Evolutionary conservation across 1,140 invertebrate species (phyloP), one percentile per base, ranked within the genome.

Genomic region (Danaus melanippus): DNA sequence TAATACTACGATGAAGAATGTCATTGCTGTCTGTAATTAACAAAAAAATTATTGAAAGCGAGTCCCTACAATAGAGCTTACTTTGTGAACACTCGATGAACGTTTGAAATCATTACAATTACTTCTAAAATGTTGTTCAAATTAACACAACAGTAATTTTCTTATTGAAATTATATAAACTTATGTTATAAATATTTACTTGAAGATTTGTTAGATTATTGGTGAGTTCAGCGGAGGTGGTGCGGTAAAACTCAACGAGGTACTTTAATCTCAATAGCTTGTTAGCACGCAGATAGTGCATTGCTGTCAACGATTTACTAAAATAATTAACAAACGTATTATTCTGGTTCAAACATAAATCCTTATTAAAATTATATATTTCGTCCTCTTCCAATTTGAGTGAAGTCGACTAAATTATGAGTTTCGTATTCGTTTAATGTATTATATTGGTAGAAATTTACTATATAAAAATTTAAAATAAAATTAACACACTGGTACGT

Each of bases 231-330:
- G 69, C 67, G 8, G 80, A 70, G 7, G 79, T 79, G 42, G 64
- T 71, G 10, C 66, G 65, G 64, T 85, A 86, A 53, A 87, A 88
- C 17, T 87, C 75, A 6, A 81, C 42, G 9, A 88, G 58, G 66
- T 87, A 83, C 58, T 79, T 79, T 21, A 87, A 51, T 56, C 86
- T 67, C 6, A 85, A 71, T 44, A 88, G 46, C 53, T 81, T 87
- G 53, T 79, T 75, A 3, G 66, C 55, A 17, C 84, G 71, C 6
- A 82, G 66, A 56, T 81, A 86, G 52, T 86, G 83, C 60, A 83
- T 74, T 0, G 64, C 69, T 12, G 46, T 62, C 11, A 72, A 9
- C 5, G 64, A 60, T 11, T 69, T 45, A 11, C 76, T 79, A 50
- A 66, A 67, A 56, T 52, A 65, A 49, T 39, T 42, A 9, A 12